Percentiles rank a stretch among this genome's conserved stretches.
Evolutionary conservation across 2,888 invertebrate species (phyloP).

Genomic region (Philonicus albiceps): DNA sequence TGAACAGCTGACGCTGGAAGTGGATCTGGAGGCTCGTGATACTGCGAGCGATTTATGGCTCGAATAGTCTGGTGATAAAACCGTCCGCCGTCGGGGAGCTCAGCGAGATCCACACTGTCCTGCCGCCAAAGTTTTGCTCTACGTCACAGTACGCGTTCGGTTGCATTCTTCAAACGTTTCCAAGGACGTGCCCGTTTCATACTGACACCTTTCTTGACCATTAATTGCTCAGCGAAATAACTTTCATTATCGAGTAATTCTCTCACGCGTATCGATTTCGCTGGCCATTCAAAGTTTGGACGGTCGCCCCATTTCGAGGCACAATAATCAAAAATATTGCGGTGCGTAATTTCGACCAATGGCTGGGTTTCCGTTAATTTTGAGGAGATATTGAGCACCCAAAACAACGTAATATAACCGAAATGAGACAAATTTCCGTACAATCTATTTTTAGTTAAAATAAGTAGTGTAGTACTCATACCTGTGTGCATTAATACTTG

Average conservation of each 20-base stretch:
- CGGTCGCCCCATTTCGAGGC: background rate
- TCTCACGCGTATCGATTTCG: background rate
- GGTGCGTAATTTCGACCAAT: background rate
- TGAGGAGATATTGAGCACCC: background rate
- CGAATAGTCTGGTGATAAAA: slow-evolving; percentile 23
- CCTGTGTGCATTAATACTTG: background rate
- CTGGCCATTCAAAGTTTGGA: background rate
- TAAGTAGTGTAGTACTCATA: background rate
- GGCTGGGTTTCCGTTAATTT: background rate
- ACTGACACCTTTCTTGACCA: background rate
- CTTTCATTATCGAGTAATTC: background rate
- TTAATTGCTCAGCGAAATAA: background rate
- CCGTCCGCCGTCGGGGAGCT: background rate
- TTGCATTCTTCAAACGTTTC: background rate
- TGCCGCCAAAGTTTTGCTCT: background rate
- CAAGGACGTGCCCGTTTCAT: slow-evolving; percentile 7
- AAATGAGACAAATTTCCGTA: background rate
- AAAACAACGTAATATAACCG: background rate
- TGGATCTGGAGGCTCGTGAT: background rate
- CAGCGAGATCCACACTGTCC: background rate
- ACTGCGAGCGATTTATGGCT: slow-evolving; percentile 1
- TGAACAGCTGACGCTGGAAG: slow-evolving; percentile 21
- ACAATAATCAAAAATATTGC: background rate
- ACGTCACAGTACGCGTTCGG: background rate
- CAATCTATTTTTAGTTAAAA: background rate